Evolutionary conservation across 2,888 invertebrate genomes (phyloP), one percentile per base, ranked within the genome.

Genomic region (Candidula unifasciata): DNA sequence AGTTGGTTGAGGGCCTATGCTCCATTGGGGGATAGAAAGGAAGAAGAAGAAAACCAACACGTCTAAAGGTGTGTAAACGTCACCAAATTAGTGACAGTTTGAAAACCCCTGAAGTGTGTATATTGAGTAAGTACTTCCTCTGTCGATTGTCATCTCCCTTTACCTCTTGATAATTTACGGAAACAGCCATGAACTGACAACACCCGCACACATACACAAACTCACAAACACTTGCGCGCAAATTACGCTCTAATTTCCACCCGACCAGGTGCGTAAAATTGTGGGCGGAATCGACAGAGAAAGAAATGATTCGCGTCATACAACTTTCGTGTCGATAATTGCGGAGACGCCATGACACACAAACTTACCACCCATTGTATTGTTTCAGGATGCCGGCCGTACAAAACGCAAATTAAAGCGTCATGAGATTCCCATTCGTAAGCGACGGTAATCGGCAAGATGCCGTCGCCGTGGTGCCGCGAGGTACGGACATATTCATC

Each of bases 391-490:
- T 64, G n/a, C 6, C 24, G 13, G 35, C 33, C 21, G 8, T n/a
- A 64, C n/a, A n/a, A 64, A 78, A 64, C 60, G 35, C 64, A n/a
- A 64, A 78, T 78, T 78, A 78, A 60, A 78, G 37, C 5, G 21
- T 2, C 33, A 64, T 64, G 30, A 27, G 37, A 35, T 60, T 78
- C 60, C 78, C 35, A 33, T 64, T 78, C 78, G 21, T 13, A 60
- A 0, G 18, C 10, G 24, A 24, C 24, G 57, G 33, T 77, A 5
- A 10, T n/a, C 37, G 78, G 60, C 78, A 64, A 64, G 5, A 54
- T n/a, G 35, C n/a, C n/a, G 78, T 37, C 78, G 27, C n/a, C 24
- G 16, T 64, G 27, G 1, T 33, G 78, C 78, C 60, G 35, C n/a
- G n/a, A 64, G 78, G 33, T n/a, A 78, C 78, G 21, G 37, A 60